Evolutionary conservation across 2,888 invertebrate species (phyloP).

Genomic region (Osedax frankpressi): DNA sequence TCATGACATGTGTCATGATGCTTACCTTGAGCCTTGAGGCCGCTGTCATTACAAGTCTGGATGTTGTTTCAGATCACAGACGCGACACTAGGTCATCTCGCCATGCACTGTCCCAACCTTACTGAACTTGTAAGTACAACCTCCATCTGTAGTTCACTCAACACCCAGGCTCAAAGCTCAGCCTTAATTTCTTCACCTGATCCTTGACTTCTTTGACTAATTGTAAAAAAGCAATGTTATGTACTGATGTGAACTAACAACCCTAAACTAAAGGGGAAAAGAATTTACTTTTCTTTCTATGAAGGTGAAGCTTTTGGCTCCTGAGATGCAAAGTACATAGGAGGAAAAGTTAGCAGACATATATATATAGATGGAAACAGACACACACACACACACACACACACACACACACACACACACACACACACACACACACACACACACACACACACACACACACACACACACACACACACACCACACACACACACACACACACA

Average conservation of each 20-base stretch:
- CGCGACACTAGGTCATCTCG: conserved; percentile 76
- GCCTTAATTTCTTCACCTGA: neutral
- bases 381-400: conserved; percentile 9
- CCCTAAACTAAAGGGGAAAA: conserved; percentile 2
- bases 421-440: conserved; percentile 12
- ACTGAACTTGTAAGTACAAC: conserved; percentile 69
- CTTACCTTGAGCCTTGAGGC: neutral
- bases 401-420: neutral
- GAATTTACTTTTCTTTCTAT: neutral
- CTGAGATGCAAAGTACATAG: neutral
- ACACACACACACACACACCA: too few relatives aligned
- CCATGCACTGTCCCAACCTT: conserved; percentile 84
- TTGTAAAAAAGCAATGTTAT: neutral
- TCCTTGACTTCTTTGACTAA: neutral
- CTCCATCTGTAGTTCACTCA: neutral
- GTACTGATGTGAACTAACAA: neutral
- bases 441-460: conserved; percentile 9
- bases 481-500: too few relatives aligned
- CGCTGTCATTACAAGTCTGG: neutral
- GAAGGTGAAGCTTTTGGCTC: neutral
- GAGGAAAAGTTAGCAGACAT: neutral
- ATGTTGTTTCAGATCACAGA: conserved; percentile 63
- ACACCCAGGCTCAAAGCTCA: neutral
- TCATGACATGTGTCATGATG: neutral
- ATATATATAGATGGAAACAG: too few relatives aligned